Base-by-base conservation (phyloP, 2,113 vertebrate species). In the Passerina amoena region DNA sequence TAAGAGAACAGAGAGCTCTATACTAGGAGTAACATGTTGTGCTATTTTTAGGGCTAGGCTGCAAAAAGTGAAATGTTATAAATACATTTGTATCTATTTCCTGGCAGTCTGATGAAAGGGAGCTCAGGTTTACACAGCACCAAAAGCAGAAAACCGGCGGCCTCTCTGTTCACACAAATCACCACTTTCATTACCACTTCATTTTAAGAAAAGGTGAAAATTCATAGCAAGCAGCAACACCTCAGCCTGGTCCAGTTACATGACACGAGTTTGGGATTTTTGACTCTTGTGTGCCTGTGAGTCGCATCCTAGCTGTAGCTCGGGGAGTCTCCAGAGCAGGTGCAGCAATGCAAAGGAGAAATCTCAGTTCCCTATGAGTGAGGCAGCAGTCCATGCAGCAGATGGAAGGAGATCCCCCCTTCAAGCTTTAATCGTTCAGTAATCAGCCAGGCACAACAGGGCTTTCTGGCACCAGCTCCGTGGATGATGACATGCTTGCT, bases 11-110 rank as follows among this genome's bases (percentile, higher is more conserved):
- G 25, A 80, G n/a, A 88, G 6, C 40, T 38, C 33, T 57, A 10
- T 44, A 72, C 42, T 38, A 61, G 12, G 24, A 69, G n/a, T 50
- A 65, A 53, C 9, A 7, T 28, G 33, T 76, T 83, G n/a, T 70
- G 40, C 60, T 94, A 82, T 87, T 96, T 94, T 95, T 90, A 95
- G 80, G 31, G 15, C 65, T 78, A 2, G 42, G 68, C 68, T 79
- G 60, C 63, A 65, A 51, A 91, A 90, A 71, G 23, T 45, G 50
- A 85, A 76, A 93, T 88, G 70, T 76, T 95, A 69, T 53, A 21
- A 78, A 86, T 91, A 90, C 20, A 48, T 83, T 92, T 90, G 47
- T 95, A 71, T 82, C 79, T 95, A 14, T 94, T 92, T 86, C 82
- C 79, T 92, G 87, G 24, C 64, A 90, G 47, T 50, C 23, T 84